Evolutionary conservation across 2,113 vertebrate species (phyloP), one percentile per base, ranked within the genome.

Genomic region (Ranitomeya variabilis): DNA sequence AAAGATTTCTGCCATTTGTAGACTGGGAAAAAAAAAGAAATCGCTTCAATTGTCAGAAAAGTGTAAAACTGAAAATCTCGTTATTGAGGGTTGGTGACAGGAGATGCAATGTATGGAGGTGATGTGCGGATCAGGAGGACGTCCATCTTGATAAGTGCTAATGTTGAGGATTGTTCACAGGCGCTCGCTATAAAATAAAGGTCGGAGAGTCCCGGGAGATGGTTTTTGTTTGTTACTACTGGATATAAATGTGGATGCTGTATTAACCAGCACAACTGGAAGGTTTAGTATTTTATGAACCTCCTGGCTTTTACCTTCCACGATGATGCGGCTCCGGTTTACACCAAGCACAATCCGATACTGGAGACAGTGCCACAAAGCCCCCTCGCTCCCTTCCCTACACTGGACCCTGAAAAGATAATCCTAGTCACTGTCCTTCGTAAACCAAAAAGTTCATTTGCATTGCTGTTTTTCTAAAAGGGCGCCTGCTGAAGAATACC

Each of bases 171-270:
- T 74, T 62, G 52, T 88, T 83, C 52, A 10, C n/a, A 37, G 78
- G 57, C 83, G 80, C 23, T 37, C 19, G 31, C 87, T 26, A 60
- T 88, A 82, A 88, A 88, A 76, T 88, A 88, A 88, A 88, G 80
- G 87, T 88, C 87, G 76, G 19, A 6, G 26, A 83, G 71, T 64
- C 87, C 77, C n/a, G 12, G 6, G 87, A 83, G 80, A 52, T 10
- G 19, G 60, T 57, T 79, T 77, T 66, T 66, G 19, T 83, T 82
- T 76, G 54, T 62, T 76, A 76, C 77, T 16, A 81, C 62, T 67
- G 19, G 26, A 82, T 45, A 76, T 45, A 74, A 83, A 88, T 59
- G 80, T 37, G 74, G 54, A 54, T 60, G 66, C 31, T 51, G 26
- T 10, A 59, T 45, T 82, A 87, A 57, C 21, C 66, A 18, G 54